Conservation (phyloP, 2,797 vertebrate species). For the Ceyx erithaca region DNA sequence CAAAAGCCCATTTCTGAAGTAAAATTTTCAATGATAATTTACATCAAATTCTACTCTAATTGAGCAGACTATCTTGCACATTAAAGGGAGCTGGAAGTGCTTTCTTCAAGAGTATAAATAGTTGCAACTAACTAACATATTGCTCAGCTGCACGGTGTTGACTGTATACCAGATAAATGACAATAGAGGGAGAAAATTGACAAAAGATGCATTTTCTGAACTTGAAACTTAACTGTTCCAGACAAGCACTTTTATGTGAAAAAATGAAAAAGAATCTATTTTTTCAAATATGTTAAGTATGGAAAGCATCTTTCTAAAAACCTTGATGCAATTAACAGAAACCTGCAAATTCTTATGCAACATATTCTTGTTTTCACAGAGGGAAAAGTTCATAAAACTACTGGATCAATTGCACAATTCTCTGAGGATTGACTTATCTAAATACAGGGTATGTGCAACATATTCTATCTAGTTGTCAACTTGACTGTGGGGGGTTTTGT, state of each 20-base stretch:
- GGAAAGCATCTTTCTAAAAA: background rate
- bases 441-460: slow-evolving; percentile 90
- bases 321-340: background rate
- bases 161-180: background rate
- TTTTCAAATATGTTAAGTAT: background rate
- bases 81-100: background rate
- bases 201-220: background rate
- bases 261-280: background rate
- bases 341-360: background rate
- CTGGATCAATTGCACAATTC: slow-evolving; percentile 98
- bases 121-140: background rate
- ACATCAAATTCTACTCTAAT: background rate
- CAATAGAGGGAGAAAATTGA: background rate
- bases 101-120: background rate
- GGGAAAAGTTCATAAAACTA: slow-evolving; percentile 97
- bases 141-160: background rate
- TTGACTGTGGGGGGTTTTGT: background rate
- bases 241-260: background rate
- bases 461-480: background rate
- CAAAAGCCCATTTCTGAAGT: background rate
- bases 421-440: slow-evolving; percentile 96
- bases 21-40: background rate
- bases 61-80: background rate
- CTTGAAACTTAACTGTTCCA: background rate
- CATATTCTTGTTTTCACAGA: slow-evolving; percentile 80